Evolutionary conservation across 2,797 vertebrate species (phyloP).

Genomic region (Chromobotia macracanthus): DNA sequence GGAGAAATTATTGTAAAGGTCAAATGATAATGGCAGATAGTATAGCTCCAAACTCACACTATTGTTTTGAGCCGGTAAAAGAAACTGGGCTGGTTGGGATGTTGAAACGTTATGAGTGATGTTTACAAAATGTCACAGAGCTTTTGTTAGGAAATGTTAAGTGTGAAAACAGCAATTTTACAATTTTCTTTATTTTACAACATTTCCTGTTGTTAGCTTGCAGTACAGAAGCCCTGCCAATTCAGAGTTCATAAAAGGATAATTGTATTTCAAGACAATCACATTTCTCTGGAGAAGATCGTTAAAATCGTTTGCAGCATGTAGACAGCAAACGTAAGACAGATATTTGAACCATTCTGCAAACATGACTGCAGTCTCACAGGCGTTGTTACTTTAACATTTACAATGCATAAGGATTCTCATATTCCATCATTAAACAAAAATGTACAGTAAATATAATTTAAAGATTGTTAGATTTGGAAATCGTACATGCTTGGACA

Average conservation of each 20-base stretch:
- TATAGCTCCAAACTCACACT: too few relatives aligned
- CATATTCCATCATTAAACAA: constrained; percentile 42
- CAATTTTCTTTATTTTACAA: too few relatives aligned
- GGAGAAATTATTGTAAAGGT: too few relatives aligned
- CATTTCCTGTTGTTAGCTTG: background rate
- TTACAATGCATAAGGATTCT: constrained; percentile 12
- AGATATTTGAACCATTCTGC: background rate
- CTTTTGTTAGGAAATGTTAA: too few relatives aligned
- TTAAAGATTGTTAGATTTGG: constrained; percentile 30
- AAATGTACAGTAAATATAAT: constrained; percentile 34
- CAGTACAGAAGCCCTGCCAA: background rate
- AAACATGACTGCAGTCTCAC: constrained; percentile 1
- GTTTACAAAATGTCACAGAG: too few relatives aligned
- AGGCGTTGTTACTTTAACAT: constrained; percentile 5
- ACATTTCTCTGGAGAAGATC: background rate
- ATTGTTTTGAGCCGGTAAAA: too few relatives aligned
- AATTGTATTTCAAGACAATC: background rate
- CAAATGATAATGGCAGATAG: too few relatives aligned
- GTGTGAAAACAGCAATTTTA: too few relatives aligned
- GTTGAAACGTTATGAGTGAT: too few relatives aligned
- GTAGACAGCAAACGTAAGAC: background rate
- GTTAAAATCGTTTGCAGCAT: background rate
- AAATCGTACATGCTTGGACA: constrained; percentile 9
- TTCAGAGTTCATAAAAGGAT: background rate
- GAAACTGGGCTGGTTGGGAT: too few relatives aligned